Percentiles rank a stretch among this genome's conserved stretches.
These are phyloP conservation scores for Calameuta pallipes DNA, from an alignment of 2,888 invertebrate species.

Conservation along the genomic window DNA sequence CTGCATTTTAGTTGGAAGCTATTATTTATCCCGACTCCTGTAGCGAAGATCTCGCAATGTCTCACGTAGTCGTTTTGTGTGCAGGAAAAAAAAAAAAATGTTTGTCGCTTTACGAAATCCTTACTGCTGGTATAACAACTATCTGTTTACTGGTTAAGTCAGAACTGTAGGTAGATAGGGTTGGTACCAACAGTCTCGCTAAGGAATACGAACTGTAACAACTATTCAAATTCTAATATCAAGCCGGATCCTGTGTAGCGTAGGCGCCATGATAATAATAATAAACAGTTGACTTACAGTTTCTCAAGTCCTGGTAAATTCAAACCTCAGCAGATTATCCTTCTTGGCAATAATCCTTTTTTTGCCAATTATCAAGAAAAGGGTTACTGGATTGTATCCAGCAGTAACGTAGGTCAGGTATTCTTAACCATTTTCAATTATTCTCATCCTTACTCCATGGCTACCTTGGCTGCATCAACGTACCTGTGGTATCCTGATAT, in stretches of 20 bases:
- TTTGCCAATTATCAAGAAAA: not conserved
- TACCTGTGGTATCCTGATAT: not conserved
- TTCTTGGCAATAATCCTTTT: not conserved
- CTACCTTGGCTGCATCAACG: not conserved
- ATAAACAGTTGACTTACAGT: not conserved
- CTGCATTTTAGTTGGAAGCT: not conserved
- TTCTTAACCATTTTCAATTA: not conserved
- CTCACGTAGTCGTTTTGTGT: not conserved
- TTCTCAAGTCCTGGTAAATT: not conserved
- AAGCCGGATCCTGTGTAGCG: not conserved
- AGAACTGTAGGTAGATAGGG: not conserved
- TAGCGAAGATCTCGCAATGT: not conserved
- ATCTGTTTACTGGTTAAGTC: not conserved
- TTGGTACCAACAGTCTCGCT: not conserved
- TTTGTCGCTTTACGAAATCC: not conserved
- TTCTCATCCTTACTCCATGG: not conserved
- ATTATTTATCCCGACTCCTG: not conserved
- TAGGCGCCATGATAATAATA: not conserved
- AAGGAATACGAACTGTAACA: not conserved
- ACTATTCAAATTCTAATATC: not conserved
- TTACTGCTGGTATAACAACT: not conserved
- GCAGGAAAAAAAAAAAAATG: not conserved
- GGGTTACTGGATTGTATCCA: not conserved
- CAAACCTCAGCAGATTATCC: not conserved
- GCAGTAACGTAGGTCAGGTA: constrained; percentile 27